Evolutionary conservation across 2,797 vertebrate species (phyloP), one percentile per base, ranked within the genome.

Genomic region (Cynopterus sphinx): DNA sequence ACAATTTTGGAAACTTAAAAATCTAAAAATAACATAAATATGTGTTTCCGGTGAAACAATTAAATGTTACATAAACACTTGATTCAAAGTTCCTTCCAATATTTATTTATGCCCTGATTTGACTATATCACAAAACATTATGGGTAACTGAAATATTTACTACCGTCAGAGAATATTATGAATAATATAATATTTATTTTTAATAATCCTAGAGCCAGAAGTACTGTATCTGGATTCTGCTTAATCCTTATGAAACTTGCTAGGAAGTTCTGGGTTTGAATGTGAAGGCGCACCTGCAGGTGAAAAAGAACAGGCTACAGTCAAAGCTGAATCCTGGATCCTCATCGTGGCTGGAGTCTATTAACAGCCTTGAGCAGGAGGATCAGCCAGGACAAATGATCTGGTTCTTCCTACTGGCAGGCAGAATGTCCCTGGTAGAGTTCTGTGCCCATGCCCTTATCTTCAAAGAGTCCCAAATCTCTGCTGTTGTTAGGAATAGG

Each of bases 1-100:
- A 85, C 21, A 53, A 16, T 67, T 84, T 77, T 12, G 43, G 21
- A 94, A 92, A 95, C 21, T 21, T 86, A 71, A 51, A 65, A 41
- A 53, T 41, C 31, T 77, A 93, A 68, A 24, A 68, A 71, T 10
- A 82, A 28, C 22, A 70, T 31, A 57, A 59, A 91, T 39, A 75
- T 73, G 36, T 55, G 6, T 28, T 74, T 87, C 73, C 21, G 33
- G 24, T 1, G 33, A 22, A 73, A 5, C 6, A 6, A 83, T 2
- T 17, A 22, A 73, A 63, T 33, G 22, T 57, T 46, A 53, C 1
- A 17, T 13, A 41, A 51, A 63, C 2, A 24, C 21, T 22, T 1
- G 2, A 59, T 16, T 65, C 36, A 22, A 79, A 28, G 59, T 65
- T 17, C 63, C 51, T 41, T 77, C 31, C 3, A 36, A 22, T 24